Evolutionary conservation across 1,140 invertebrate species (phyloP), one percentile per base, ranked within the genome.

Genomic region (Nasonia vitripennis): DNA sequence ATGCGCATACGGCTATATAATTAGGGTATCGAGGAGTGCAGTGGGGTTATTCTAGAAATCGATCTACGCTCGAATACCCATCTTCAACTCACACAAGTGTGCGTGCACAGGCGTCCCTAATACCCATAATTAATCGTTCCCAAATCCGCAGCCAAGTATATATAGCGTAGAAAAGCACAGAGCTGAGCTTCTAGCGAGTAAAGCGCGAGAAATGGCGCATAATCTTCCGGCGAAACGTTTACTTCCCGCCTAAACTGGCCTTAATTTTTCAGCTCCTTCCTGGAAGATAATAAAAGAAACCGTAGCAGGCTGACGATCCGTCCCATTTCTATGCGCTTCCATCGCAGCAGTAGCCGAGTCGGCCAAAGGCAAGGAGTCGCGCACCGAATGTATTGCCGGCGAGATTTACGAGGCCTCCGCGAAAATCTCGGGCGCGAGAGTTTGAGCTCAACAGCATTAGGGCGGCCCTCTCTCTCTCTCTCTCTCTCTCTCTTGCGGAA

Each of bases 391-490:
- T 48, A 70, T 83, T 70, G 82, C 62, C 23, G 41, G 37, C 31
- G 37, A 84, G 68, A 80, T 85, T 81, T 85, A 85, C 55, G 84
- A 77, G 37, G 62, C n/a, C 83, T 71, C 12, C 31, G 55, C 55
- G 68, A 75, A 74, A 74, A 67, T 85, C 78, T 80, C n/a, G 27
- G 27, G 27, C 55, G 55, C 41, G 41, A 0, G 41, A 45, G 41
- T 11, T n/a, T n/a, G 12, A 80, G 83, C 83, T 85, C 83, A 74
- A 85, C 84, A 77, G 84, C 84, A 85, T 85, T 85, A 85, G 78
- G 73, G 84, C 71, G 84, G 48, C 78, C 48, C 78, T 85, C 77
- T 71, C 31, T 71, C 70, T 31, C 70, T 71, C 78, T 85, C 77
- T 71, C 31, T 71, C 70, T 31, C 70, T 71, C 70, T 31, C 70